Evolutionary conservation across 2,113 vertebrate species (phyloP), one percentile per base, ranked within the genome.

Genomic region (Hemiscyllium ocellatum): DNA sequence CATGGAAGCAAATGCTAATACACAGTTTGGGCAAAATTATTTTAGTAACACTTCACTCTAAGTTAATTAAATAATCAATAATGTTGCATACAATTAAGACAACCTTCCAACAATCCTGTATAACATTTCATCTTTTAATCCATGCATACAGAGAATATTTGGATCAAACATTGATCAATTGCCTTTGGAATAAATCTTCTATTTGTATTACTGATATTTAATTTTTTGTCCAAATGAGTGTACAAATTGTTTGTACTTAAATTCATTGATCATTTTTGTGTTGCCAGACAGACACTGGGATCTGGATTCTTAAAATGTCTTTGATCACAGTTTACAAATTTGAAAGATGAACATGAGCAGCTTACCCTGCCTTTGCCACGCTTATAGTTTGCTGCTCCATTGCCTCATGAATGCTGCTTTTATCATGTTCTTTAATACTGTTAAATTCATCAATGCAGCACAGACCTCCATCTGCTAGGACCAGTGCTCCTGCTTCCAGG

Each of bases 361-460:
- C 97, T 97, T 97, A 99, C 99, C 99, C 99, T 91, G 99, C 99
- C 96, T 99, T 99, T 95, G 99, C 99, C 95, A 99, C 99, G 86
- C 99, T 99, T 95, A 99, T 99, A 85, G 98, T 99, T 96, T 99
- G 99, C 50, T 99, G 99, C 96, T 99, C 99, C 99, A 99, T 99
- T 78, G 99, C 99, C 96, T 99, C 99, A 0, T 99, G 99, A 96
- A 99, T 99, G 96, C 99, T 99, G 96, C 99, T 99, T 96, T 99
- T 98, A 96, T 99, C 99, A 8, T 99, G 99, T 87, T 99, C 98
- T 96, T 99, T 99, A 96, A 99, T 99, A 96, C 99, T 99, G 95
- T 98, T 99, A 97, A 99, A 99, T 96, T 99, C 99, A 0, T 99
- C 99, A 19, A 99, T 99, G 96, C 99, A 99, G 97, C 99, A 99